Percentiles rank a stretch among this genome's conserved stretches.
These are phyloP conservation scores for Machimus rusticus DNA, from an alignment of 2,888 invertebrate genomes.

Conservation along the genomic window DNA sequence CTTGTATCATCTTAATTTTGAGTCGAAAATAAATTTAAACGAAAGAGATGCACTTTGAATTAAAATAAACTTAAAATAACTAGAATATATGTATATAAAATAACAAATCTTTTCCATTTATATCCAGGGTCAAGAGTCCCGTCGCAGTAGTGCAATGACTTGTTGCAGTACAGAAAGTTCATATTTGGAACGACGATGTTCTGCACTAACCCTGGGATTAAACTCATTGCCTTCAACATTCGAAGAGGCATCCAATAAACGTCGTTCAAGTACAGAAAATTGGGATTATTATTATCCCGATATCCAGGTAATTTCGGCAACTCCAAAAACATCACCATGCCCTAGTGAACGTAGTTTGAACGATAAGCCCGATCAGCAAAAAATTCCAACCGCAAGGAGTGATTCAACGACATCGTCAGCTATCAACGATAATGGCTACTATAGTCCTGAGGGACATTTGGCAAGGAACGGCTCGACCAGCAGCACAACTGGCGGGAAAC, in stretches of 20 bases:
- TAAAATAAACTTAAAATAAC: not conserved
- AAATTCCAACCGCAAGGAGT: constrained; percentile 39
- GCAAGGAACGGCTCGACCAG: not conserved
- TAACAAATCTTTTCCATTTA: not conserved
- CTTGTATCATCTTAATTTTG: too few species aligned
- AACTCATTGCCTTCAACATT: constrained; percentile 65
- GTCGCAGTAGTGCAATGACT: constrained; percentile 81
- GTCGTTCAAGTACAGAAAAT: constrained; percentile 58
- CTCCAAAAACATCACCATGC: constrained; percentile 84
- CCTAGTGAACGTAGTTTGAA: constrained; percentile 72
- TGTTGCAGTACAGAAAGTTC: constrained; percentile 87
- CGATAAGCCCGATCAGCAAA: constrained; percentile 57
- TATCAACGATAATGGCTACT: not conserved
- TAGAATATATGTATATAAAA: not conserved
- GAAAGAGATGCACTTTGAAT: not conserved
- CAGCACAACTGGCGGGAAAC: not conserved
- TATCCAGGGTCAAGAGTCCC: constrained; percentile 61
- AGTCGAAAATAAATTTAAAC: too few species aligned
- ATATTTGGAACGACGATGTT: constrained; percentile 81
- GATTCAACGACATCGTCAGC: constrained; percentile 44
- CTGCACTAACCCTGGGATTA: constrained; percentile 78
- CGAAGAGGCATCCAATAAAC: constrained; percentile 57
- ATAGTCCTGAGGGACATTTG: not conserved
- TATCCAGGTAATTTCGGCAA: constrained; percentile 77
- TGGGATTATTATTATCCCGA: constrained; percentile 71